These are phyloP conservation scores for Nannoperca australis DNA, from an alignment of 2,797 vertebrate genomes.

Conservation along the genomic window DNA sequence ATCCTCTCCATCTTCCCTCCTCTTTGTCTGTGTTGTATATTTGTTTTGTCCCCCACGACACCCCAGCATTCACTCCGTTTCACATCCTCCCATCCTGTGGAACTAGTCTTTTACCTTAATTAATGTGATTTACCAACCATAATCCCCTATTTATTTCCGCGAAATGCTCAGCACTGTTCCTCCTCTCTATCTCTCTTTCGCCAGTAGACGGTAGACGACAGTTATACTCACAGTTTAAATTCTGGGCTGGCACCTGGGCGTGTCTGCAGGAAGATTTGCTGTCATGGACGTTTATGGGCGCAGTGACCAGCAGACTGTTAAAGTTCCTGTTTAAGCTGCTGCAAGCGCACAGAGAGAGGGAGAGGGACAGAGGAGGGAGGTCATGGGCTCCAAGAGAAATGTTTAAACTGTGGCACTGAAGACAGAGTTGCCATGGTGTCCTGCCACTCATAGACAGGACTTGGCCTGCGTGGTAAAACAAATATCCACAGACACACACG, in stretches of 20 bases:
- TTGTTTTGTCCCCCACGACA: neutral
- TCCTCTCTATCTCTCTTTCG: neutral
- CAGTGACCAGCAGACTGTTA: constrained; percentile 55
- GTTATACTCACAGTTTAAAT: constrained; percentile 46
- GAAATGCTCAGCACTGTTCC: constrained; percentile 21
- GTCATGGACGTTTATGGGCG: constrained; percentile 52
- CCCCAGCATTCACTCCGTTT: neutral
- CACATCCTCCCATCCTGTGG: neutral
- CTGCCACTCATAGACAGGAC: constrained; percentile 23
- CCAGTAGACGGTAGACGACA: constrained; percentile 29
- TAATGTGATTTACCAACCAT: constrained; percentile 59
- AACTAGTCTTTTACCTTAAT: constrained; percentile 52
- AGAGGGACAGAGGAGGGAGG: constrained; percentile 15
- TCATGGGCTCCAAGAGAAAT: constrained; percentile 28
- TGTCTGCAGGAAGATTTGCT: constrained; percentile 60
- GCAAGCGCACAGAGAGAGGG: constrained; percentile 11
- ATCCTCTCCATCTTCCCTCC: constrained; percentile 2
- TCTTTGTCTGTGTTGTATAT: constrained; percentile 20
- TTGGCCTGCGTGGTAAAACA: constrained; percentile 44
- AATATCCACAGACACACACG: neutral
- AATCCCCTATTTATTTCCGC: constrained; percentile 50
- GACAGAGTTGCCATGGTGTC: constrained; percentile 40
- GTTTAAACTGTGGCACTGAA: constrained; percentile 21
- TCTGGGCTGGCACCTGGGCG: constrained; percentile 46
- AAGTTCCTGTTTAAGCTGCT: constrained; percentile 44